phyloP scores from a whole-genome alignment of 2,797 vertebrate species.

The Hippoglossus hippoglossus region DNA sequence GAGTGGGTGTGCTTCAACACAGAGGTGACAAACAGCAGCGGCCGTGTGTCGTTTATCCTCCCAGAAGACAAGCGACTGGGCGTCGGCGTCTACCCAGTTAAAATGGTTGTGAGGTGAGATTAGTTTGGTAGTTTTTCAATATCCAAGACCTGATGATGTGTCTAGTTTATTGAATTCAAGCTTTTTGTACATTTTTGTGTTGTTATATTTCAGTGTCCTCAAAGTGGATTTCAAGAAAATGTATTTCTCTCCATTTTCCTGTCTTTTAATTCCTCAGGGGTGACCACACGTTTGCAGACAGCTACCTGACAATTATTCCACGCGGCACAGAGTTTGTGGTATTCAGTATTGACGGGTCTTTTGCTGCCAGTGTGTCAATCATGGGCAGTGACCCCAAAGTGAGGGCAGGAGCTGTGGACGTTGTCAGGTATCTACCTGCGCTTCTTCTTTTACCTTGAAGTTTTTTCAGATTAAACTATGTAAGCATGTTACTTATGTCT shows the following conservation, averaged over 20 bases:
- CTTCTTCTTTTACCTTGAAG: background rate
- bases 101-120: slow-evolving; percentile 97
- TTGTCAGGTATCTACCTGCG: slow-evolving; percentile 89
- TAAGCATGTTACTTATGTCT: slow-evolving; percentile 1
- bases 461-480: background rate
- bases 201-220: background rate
- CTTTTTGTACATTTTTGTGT: background rate
- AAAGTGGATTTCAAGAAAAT: no score
- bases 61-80: slow-evolving; percentile 92
- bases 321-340: slow-evolving; percentile 95
- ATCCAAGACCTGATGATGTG: background rate
- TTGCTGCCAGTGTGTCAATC: slow-evolving; percentile 99
- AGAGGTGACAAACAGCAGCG: slow-evolving; percentile 95
- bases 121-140: background rate
- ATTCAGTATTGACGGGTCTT: slow-evolving; percentile 98
- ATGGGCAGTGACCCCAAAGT: slow-evolving; percentile 99
- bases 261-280: slow-evolving; percentile 82
- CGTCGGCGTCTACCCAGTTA: slow-evolving; percentile 95
- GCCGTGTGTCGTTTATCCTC: slow-evolving; percentile 91
- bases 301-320: slow-evolving; percentile 96
- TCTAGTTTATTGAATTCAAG: background rate
- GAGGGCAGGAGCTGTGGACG: slow-evolving; percentile 95
- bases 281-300: slow-evolving; percentile 97
- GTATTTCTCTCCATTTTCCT: background rate
- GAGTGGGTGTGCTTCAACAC: slow-evolving; percentile 97